Evolutionary conservation across 2,888 invertebrate species (phyloP).

Genomic region (Nomada fabriciana): DNA sequence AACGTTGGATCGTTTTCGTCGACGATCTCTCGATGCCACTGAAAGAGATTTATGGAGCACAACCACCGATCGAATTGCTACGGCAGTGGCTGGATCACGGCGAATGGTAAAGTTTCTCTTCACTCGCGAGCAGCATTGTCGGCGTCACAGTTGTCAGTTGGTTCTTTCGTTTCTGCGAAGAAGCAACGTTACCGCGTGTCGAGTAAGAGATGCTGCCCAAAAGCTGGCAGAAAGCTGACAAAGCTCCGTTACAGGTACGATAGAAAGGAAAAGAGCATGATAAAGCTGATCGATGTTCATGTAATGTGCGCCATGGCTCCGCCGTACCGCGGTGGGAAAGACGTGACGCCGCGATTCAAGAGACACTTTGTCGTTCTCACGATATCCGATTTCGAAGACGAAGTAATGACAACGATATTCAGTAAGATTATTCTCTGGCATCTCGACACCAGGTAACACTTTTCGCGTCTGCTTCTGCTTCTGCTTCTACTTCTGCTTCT

Average conservation of each 20-base stretch:
- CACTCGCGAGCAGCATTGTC: too few species aligned
- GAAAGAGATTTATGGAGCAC: slow-evolving; percentile 95
- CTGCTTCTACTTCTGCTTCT: too few species aligned
- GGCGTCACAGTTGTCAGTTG: too few species aligned
- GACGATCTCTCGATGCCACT: slow-evolving; percentile 99
- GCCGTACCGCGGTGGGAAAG: slow-evolving; percentile 92
- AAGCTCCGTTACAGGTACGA: slow-evolving; percentile 87
- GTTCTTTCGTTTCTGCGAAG: not conserved
- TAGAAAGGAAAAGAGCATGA: slow-evolving; percentile 90
- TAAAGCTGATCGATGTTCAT: slow-evolving; percentile 92
- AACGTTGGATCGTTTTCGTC: slow-evolving; percentile 95
- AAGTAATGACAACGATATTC: slow-evolving; percentile 93
- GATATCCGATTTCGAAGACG: slow-evolving; percentile 95
- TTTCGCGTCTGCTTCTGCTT: too few species aligned
- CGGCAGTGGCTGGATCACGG: slow-evolving; percentile 96
- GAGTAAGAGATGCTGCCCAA: too few species aligned
- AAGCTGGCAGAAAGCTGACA: not conserved
- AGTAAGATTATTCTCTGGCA: slow-evolving; percentile 97
- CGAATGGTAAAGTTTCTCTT: slow-evolving; percentile 88
- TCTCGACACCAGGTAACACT: slow-evolving; percentile 91
- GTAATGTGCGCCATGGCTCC: slow-evolving; percentile 93
- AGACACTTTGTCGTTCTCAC: slow-evolving; percentile 94
- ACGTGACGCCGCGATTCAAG: slow-evolving; percentile 93
- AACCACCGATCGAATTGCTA: slow-evolving; percentile 96
- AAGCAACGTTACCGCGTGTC: too few species aligned